Evolutionary conservation across 2,797 vertebrate species (phyloP).

Genomic region (Labeo calbasu): DNA sequence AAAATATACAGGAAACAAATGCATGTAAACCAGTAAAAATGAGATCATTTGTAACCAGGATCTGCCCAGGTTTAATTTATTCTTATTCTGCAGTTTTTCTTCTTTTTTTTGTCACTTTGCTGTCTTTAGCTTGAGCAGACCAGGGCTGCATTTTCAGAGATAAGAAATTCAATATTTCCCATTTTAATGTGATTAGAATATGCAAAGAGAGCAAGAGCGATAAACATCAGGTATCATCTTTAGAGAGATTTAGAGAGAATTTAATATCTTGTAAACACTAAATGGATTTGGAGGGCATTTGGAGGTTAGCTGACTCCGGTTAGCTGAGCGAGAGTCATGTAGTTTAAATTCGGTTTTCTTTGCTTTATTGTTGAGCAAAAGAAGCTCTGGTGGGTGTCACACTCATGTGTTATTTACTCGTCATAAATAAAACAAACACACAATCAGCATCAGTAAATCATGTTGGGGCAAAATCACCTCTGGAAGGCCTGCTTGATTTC

Average conservation of each 20-base stretch:
- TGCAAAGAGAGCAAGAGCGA: background rate
- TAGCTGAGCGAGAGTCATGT: background rate
- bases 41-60: background rate
- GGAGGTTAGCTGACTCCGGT: background rate
- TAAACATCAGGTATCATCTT: background rate
- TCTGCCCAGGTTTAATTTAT: background rate
- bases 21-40: background rate
- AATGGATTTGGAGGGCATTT: conserved; percentile 8
- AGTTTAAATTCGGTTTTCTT: conserved; percentile 19
- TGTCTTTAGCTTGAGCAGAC: background rate
- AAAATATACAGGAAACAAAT: background rate
- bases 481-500: background rate
- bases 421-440: conserved; percentile 74
- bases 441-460: conserved; percentile 65
- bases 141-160: background rate
- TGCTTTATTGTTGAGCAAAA: background rate
- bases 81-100: background rate
- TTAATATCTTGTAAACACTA: conserved; percentile 32
- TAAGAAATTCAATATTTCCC: background rate
- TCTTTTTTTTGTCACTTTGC: background rate
- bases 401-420: conserved; percentile 68
- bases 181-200: background rate
- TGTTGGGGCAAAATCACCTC: background rate
- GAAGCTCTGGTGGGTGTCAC: conserved; percentile 59
- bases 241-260: background rate